phyloP scores from a whole-genome alignment of 2,797 vertebrate species.

The Melanotaenia boesemani region DNA sequence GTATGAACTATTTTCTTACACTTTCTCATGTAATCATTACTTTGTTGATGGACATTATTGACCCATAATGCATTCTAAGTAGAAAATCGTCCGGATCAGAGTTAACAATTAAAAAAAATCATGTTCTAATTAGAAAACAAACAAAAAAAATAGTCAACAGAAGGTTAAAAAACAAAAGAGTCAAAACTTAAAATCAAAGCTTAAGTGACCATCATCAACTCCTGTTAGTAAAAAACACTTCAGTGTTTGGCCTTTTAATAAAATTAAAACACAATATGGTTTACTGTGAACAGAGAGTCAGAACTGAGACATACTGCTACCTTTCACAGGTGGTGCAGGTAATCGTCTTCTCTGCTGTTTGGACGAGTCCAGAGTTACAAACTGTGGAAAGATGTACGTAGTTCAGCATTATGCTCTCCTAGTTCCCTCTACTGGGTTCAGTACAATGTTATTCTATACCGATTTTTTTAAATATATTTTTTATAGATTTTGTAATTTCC shows the following conservation, averaged over 20 bases:
- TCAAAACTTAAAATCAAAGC: too few relatives aligned
- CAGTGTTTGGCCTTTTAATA: neutral
- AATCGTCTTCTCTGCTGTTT: slow-evolving; percentile 76
- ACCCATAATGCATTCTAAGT: neutral
- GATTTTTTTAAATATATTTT: too few relatives aligned
- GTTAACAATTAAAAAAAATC: neutral
- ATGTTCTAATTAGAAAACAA: neutral
- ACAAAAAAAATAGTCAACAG: too few relatives aligned
- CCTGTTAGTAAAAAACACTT: neutral
- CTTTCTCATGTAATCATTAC: neutral
- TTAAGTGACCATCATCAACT: neutral
- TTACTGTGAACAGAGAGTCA: neutral
- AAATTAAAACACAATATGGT: neutral
- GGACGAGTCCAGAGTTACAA: slow-evolving; percentile 76
- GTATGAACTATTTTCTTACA: neutral
- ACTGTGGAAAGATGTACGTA: slow-evolving; percentile 55
- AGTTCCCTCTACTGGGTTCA: neutral
- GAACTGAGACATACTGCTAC: slow-evolving; percentile 28
- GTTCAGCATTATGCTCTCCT: neutral
- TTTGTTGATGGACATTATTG: neutral
- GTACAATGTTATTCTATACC: too few relatives aligned
- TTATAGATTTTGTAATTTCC: too few relatives aligned
- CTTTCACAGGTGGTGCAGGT: slow-evolving; percentile 78
- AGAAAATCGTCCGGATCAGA: neutral
- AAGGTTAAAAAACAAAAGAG: too few relatives aligned